Evolutionary conservation across 2,888 invertebrate genomes (phyloP).

Genomic region (Volucella zonaria): DNA sequence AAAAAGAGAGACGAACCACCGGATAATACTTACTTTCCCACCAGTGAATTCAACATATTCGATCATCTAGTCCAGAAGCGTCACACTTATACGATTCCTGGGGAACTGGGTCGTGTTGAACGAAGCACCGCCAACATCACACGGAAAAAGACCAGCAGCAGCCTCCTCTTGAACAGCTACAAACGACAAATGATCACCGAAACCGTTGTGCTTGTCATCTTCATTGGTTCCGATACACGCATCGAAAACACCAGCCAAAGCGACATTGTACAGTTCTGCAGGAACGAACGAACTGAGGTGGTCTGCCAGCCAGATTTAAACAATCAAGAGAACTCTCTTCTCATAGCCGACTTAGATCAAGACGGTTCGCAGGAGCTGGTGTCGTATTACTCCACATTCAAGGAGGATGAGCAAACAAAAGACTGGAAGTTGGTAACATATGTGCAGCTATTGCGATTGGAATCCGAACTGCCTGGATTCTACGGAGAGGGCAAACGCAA

Average conservation of each 20-base stretch:
- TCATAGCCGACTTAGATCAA: conserved; percentile 89
- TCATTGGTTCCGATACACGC: conserved; percentile 88
- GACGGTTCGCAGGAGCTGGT: conserved; percentile 91
- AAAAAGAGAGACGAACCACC: conserved; percentile 71
- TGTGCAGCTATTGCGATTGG: conserved; percentile 87
- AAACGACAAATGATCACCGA: conserved; percentile 86
- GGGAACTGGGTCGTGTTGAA: conserved; percentile 74
- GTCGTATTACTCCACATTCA: conserved; percentile 88
- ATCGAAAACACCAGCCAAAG: conserved; percentile 91
- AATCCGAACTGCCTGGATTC: conserved; percentile 88
- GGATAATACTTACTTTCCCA: conserved; percentile 76
- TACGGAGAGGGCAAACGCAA: conserved; percentile 83
- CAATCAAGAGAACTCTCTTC: conserved; percentile 88
- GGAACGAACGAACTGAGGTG: conserved; percentile 78
- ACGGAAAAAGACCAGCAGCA: conserved; percentile 73
- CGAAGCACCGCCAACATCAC: conserved; percentile 76
- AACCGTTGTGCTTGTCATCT: conserved; percentile 89
- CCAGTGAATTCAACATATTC: conserved; percentile 78
- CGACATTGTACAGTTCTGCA: conserved; percentile 90
- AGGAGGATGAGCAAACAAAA: conserved; percentile 78
- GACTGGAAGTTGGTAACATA: conserved; percentile 87
- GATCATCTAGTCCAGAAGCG: conserved; percentile 79
- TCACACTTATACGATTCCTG: conserved; percentile 77
- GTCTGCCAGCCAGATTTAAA: conserved; percentile 89
- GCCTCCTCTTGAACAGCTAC: conserved; percentile 77